Percentiles rank a stretch among this genome's conserved stretches.
phyloP scores from a whole-genome alignment of 1,140 invertebrate species.

The Eupristina koningsbergeri region DNA sequence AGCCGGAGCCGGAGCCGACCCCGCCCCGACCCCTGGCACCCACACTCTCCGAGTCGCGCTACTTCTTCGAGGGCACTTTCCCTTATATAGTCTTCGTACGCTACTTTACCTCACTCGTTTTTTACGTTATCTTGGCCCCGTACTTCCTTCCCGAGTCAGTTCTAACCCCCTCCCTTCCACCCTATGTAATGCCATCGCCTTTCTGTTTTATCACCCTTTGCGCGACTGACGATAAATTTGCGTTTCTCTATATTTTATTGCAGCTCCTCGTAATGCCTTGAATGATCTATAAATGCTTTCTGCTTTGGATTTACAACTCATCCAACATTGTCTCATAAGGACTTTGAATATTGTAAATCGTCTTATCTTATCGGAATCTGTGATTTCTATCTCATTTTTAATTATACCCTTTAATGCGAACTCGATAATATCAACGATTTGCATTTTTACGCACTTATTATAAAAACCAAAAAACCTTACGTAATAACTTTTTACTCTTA shows the following conservation, averaged over 20 bases:
- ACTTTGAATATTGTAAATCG: background rate
- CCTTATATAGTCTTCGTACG: background rate
- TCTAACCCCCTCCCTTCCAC: background rate
- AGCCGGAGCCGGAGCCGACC: too few relatives aligned
- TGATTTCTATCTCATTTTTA: background rate
- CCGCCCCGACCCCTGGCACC: background rate
- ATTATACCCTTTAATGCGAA: background rate
- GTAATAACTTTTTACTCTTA: too few relatives aligned
- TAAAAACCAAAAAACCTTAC: too few relatives aligned
- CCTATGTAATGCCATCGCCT: background rate
- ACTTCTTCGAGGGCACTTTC: slow-evolving; percentile 46
- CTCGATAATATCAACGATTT: background rate
- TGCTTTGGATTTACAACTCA: background rate
- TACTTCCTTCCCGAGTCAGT: slow-evolving; percentile 43
- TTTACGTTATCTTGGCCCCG: slow-evolving; percentile 41
- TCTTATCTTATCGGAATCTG: background rate
- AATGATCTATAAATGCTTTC: slow-evolving; percentile 5
- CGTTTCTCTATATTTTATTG: slow-evolving; percentile 34
- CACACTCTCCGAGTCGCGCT: slow-evolving; percentile 19
- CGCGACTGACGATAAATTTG: slow-evolving; percentile 35
- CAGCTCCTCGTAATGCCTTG: background rate
- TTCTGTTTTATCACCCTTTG: slow-evolving; percentile 29
- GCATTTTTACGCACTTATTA: background rate
- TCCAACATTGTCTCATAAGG: background rate
- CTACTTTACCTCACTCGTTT: slow-evolving; percentile 6